Base-by-base conservation (phyloP, 1,140 invertebrate species). In the Fopius arisanus region DNA sequence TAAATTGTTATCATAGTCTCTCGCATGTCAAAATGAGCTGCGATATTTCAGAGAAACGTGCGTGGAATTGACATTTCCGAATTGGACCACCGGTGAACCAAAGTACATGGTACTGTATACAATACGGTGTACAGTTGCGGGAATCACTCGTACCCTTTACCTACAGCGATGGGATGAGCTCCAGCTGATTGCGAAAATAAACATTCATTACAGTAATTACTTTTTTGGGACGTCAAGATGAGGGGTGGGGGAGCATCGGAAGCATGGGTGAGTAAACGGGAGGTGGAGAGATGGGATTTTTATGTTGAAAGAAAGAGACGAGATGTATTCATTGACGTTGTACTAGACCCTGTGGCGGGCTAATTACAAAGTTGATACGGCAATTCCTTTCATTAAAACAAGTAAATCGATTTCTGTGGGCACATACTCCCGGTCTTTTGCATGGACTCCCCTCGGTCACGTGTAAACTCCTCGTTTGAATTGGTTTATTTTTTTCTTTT, bases 151-250 rank as follows among this genome's bases (percentile, higher is more conserved):
- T 26, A 59, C 26, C 26, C 23, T 66, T 28, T 75, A 75, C 73
- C 73, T 75, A 75, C 73, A 62, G 73, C 73, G 63, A 16, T 28
- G 54, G 23, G 66, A 66, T 5, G 54, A 59, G 54, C 54, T n/a
- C 14, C 54, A 59, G 23, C 65, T 77, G 72, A 74, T 74, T 77
- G 76, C 70, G 73, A 77, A 74, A 77, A 77, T 77, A 77, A 77
- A 77, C 76, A 77, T 77, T 77, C 72, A 77, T 77, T 77, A 77
- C 74, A 74, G 72, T 74, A 77, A 77, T 77, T 77, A 74, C 70
- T 77, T 77, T 59, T 72, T 68, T 66, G 67, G 41, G 72, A 71
- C 67, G 75, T 76, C 23, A 14, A 10, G 26, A 10, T n/a, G 62
- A 65, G 62, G n/a, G 26, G 6, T 6, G n/a, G 26, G 2, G 62